Percentiles rank a stretch among this genome's conserved stretches.
phyloP scores from a whole-genome alignment of 2,888 invertebrate species.

The Cataglyphis albicans region DNA sequence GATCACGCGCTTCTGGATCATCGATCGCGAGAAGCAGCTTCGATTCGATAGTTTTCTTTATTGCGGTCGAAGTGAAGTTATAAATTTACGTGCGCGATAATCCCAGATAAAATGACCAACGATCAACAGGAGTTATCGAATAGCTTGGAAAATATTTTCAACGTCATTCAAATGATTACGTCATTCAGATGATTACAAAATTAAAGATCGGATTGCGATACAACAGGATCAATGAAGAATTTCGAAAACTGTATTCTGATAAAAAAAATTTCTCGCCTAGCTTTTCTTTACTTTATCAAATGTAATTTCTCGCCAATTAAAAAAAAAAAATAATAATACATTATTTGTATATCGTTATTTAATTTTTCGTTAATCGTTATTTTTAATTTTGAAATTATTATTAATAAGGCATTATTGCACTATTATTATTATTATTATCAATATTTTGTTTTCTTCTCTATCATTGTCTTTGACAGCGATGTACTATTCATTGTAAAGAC shows the following conservation, averaged over 20 bases:
- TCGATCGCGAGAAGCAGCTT: not conserved
- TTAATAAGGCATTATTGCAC: not conserved
- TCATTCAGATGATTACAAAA: constrained; percentile 3
- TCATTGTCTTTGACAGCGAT: not conserved
- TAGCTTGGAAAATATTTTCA: constrained; percentile 29
- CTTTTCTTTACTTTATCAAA: not conserved
- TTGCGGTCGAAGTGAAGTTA: constrained; percentile 10
- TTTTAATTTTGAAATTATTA: not conserved
- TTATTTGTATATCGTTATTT: not conserved
- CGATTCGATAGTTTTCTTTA: constrained; percentile 12
- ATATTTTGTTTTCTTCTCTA: not conserved
- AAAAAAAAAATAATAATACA: not conserved
- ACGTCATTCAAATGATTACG: not conserved
- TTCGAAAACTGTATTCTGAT: not conserved
- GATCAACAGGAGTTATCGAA: constrained; percentile 40
- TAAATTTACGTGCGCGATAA: constrained; percentile 18
- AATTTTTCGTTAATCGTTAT: not conserved
- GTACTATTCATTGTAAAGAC: not conserved
- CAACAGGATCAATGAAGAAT: not conserved
- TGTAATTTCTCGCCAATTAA: not conserved
- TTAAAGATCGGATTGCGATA: not conserved
- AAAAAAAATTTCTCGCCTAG: not conserved
- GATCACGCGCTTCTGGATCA: constrained; percentile 18
- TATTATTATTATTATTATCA: not conserved
- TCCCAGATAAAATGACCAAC: constrained; percentile 25